Evolutionary conservation across 2,113 vertebrate genomes (phyloP).

Genomic region (Spheniscus mendiculus): DNA sequence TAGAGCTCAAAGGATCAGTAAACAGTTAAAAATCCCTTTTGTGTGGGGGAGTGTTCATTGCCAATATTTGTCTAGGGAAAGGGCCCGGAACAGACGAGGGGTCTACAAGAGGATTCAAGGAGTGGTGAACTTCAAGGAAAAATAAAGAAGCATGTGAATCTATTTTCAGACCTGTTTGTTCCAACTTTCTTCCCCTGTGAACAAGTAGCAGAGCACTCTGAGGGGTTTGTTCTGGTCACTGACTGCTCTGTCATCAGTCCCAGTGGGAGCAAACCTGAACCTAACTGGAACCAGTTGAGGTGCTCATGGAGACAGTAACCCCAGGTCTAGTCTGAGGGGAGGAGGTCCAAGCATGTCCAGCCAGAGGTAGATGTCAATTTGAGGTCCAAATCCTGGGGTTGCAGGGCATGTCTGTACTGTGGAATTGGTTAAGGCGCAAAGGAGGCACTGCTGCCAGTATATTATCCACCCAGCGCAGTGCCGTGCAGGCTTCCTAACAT

Average conservation of each 20-base stretch:
- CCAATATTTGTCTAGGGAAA: not conserved
- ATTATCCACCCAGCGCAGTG: not conserved
- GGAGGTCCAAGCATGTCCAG: not conserved
- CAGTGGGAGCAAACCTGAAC: not conserved
- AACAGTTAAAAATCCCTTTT: not conserved
- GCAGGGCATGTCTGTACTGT: not conserved
- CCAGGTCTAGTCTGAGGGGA: not conserved
- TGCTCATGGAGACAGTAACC: not conserved
- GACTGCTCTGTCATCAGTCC: not conserved
- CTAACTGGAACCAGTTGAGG: not conserved
- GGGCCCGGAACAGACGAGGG: not conserved
- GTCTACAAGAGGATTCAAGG: not conserved
- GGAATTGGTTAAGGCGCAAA: not conserved
- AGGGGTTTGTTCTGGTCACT: not conserved
- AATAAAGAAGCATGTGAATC: not conserved
- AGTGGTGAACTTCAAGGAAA: not conserved
- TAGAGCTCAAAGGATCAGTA: not conserved
- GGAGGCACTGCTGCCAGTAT: not conserved
- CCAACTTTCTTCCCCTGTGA: not conserved
- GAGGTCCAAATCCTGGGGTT: not conserved
- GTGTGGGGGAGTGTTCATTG: not conserved
- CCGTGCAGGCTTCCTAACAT: not conserved
- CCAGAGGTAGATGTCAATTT: not conserved
- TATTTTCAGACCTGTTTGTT: not conserved
- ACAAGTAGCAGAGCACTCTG: not conserved